These are phyloP conservation scores for Thermophis baileyi DNA, from an alignment of 2,113 vertebrate species.

Conservation along the genomic window DNA sequence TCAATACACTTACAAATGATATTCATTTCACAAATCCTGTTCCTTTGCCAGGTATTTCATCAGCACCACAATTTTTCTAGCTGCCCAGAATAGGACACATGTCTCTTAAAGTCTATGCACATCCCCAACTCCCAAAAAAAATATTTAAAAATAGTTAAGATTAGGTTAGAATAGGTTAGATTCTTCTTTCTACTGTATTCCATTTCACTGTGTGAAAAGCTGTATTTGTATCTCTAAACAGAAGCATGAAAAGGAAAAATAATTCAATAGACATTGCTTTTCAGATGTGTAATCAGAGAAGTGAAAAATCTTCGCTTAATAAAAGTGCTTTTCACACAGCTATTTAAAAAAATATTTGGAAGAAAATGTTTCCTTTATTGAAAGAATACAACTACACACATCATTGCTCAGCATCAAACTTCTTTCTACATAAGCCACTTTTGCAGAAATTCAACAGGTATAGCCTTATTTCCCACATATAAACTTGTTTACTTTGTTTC, in stretches of 20 bases:
- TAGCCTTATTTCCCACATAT: neutral
- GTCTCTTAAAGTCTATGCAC: neutral
- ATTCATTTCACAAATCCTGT: neutral
- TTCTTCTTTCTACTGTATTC: neutral
- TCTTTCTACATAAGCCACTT: neutral
- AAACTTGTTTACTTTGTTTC: neutral
- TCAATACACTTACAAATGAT: neutral
- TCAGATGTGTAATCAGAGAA: neutral
- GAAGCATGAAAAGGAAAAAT: neutral
- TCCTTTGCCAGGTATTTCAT: neutral
- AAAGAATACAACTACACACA: neutral
- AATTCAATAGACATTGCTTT: neutral
- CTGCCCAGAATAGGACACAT: neutral
- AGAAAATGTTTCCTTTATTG: neutral
- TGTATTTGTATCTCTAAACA: neutral
- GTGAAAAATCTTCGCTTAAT: neutral
- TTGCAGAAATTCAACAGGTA: neutral
- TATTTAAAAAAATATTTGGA: neutral
- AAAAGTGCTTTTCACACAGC: neutral
- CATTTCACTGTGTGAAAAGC: neutral
- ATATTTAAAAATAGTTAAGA: neutral
- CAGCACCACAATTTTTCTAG: neutral
- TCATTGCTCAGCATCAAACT: neutral
- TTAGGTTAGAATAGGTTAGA: neutral
- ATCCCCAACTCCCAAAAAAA: neutral